Evolutionary conservation across 2,113 vertebrate species (phyloP).

Genomic region (Rhinopomastus cyanomelas): DNA sequence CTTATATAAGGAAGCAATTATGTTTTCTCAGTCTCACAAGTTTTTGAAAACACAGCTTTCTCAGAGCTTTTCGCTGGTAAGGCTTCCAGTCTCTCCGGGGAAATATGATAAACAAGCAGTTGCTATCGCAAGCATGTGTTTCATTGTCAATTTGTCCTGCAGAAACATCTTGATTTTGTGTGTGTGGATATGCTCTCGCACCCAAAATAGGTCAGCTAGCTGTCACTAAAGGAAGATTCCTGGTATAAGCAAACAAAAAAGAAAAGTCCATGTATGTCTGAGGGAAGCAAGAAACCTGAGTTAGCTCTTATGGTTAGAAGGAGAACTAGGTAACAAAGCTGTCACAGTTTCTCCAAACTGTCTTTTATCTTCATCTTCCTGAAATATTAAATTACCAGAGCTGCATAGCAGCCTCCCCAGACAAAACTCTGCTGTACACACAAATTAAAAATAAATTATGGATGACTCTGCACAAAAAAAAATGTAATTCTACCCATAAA

Average conservation of each 20-base stretch:
- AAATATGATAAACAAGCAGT: slow-evolving; percentile 38
- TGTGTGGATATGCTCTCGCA: not conserved
- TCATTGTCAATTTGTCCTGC: not conserved
- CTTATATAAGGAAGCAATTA: slow-evolving; percentile 7
- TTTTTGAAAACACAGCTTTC: slow-evolving; percentile 37
- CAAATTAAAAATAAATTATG: slow-evolving; percentile 45
- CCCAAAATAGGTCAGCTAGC: not conserved
- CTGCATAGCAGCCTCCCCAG: not conserved
- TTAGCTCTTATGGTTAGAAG: not conserved
- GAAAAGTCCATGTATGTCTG: not conserved
- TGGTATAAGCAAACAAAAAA: not conserved
- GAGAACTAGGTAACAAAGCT: not conserved
- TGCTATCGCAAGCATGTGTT: not conserved
- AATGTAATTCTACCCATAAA: not conserved
- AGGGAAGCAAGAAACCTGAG: not conserved
- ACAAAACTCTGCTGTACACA: not conserved
- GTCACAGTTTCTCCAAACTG: not conserved
- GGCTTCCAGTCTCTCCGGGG: not conserved
- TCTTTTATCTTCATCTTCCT: slow-evolving; percentile 31
- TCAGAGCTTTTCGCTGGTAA: slow-evolving; percentile 2
- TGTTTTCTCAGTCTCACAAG: slow-evolving; percentile 32
- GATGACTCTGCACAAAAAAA: not conserved
- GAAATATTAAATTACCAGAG: slow-evolving; percentile 28
- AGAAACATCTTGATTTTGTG: not conserved
- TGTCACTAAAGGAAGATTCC: not conserved